Conservation (phyloP, 2,888 invertebrate genomes). For the Cheilosia vulpina region DNA sequence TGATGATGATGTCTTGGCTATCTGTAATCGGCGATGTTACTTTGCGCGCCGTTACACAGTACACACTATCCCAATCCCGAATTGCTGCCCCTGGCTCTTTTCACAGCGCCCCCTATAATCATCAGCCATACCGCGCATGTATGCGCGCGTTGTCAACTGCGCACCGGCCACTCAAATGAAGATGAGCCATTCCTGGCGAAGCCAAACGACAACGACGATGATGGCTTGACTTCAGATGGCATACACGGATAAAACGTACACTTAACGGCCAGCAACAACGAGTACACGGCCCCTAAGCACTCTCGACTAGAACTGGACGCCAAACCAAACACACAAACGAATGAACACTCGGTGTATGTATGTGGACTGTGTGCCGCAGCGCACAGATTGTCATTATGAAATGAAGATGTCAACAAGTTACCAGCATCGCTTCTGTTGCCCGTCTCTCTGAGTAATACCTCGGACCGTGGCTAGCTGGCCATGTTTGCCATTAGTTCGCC, state of each 20-base stretch:
- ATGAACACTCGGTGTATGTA: not conserved
- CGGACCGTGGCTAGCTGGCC: constrained; percentile 55
- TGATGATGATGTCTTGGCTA: constrained; percentile 65
- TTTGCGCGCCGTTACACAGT: constrained; percentile 41
- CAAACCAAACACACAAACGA: constrained; percentile 44
- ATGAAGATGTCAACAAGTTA: constrained; percentile 76
- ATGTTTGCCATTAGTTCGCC: constrained; percentile 64
- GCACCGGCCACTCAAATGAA: constrained; percentile 67
- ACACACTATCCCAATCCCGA: constrained; percentile 12
- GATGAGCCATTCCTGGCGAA: constrained; percentile 63
- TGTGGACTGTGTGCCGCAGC: constrained; percentile 16
- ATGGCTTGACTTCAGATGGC: constrained; percentile 72
- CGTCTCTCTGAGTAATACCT: constrained; percentile 50
- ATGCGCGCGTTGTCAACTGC: constrained; percentile 38
- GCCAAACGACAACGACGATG: constrained; percentile 47
- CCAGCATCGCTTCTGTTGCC: constrained; percentile 71
- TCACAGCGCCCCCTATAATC: constrained; percentile 34
- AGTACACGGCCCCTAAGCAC: constrained; percentile 26
- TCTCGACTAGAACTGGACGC: constrained; percentile 34
- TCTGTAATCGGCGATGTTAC: constrained; percentile 62
- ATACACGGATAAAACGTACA: constrained; percentile 70
- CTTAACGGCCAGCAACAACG: constrained; percentile 48
- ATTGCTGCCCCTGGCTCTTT: no score
- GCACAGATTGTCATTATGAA: constrained; percentile 72
- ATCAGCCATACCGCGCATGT: constrained; percentile 28